phyloP scores from a whole-genome alignment of 2,888 invertebrate genomes.

The Phaedon cochleariae region DNA sequence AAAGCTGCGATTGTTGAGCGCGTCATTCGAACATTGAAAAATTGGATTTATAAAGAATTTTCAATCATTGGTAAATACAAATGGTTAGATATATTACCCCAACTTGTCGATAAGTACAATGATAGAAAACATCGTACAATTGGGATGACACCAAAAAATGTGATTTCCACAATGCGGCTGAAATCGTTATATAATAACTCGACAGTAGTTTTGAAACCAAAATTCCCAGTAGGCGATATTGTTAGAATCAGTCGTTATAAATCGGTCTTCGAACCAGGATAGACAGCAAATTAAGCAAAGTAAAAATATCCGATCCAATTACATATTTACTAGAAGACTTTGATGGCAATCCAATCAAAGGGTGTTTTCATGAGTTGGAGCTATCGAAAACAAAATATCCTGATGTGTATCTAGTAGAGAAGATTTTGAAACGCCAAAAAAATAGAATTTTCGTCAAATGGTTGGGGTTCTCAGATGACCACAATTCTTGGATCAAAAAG shows the following conservation, averaged over 20 bases:
- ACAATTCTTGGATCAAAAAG: not conserved
- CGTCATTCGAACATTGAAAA: constrained; percentile 45
- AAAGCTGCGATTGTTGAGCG: constrained; percentile 44
- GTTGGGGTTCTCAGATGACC: not conserved
- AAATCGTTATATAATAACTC: constrained; percentile 40
- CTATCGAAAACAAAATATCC: not conserved
- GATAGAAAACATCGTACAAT: constrained; percentile 53
- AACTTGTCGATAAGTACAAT: constrained; percentile 47
- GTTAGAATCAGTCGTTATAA: too few species aligned
- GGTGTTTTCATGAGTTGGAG: not conserved
- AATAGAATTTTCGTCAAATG: not conserved
- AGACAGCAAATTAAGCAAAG: not conserved
- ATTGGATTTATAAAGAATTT: constrained; percentile 47
- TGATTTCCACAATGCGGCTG: constrained; percentile 47
- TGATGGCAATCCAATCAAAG: not conserved
- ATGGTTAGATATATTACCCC: constrained; percentile 40
- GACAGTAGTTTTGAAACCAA: constrained; percentile 34
- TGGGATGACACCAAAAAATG: constrained; percentile 50
- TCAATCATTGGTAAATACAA: constrained; percentile 48
- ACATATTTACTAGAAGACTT: not conserved
- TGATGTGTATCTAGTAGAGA: constrained; percentile 1
- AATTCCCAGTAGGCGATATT: constrained; percentile 35
- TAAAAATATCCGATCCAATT: not conserved
- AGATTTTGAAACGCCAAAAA: not conserved
- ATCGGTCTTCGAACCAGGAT: constrained; percentile 41